These are phyloP conservation scores for Drosophila suzukii DNA, from an alignment of 1,140 invertebrate genomes.

Conservation along the genomic window DNA sequence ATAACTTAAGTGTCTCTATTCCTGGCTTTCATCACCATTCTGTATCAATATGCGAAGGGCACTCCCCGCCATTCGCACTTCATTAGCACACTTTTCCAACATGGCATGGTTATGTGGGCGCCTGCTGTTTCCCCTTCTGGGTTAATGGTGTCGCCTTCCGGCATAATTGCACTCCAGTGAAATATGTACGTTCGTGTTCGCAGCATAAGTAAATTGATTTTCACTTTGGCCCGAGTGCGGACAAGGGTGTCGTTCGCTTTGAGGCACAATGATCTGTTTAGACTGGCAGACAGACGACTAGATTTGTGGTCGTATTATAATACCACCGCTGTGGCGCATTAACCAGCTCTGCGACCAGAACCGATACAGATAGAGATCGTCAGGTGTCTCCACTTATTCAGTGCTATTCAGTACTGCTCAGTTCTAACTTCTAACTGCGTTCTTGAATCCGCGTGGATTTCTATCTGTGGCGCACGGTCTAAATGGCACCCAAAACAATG, in stretches of 20 bases:
- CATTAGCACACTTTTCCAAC: slow-evolving; percentile 40
- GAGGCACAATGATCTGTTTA: slow-evolving; percentile 27
- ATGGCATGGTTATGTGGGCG: slow-evolving; percentile 41
- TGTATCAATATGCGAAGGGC: slow-evolving; percentile 12
- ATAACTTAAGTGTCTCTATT: background rate
- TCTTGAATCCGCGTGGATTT: slow-evolving; percentile 29
- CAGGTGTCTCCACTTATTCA: slow-evolving; percentile 46
- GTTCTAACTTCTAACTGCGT: slow-evolving; percentile 44
- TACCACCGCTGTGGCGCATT: slow-evolving; percentile 24
- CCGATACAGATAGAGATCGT: slow-evolving; percentile 46
- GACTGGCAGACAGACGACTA: slow-evolving; percentile 5
- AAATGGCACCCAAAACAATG: slow-evolving; percentile 76
- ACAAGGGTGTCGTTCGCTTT: slow-evolving; percentile 29
- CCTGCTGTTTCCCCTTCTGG: slow-evolving; percentile 40
- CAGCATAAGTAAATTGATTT: slow-evolving; percentile 40
- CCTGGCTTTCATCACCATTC: slow-evolving; percentile 13
- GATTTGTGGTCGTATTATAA: slow-evolving; percentile 21
- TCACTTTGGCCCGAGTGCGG: slow-evolving; percentile 36
- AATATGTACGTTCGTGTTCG: background rate
- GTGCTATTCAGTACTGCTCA: background rate
- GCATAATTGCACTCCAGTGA: slow-evolving; percentile 40
- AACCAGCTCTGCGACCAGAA: slow-evolving; percentile 44
- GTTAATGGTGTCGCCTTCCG: slow-evolving; percentile 43
- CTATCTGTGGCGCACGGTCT: slow-evolving; percentile 66
- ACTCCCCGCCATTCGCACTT: slow-evolving; percentile 35